Conservation (phyloP, 2,797 vertebrate species). For the Hapalemur alaotrensis region DNA sequence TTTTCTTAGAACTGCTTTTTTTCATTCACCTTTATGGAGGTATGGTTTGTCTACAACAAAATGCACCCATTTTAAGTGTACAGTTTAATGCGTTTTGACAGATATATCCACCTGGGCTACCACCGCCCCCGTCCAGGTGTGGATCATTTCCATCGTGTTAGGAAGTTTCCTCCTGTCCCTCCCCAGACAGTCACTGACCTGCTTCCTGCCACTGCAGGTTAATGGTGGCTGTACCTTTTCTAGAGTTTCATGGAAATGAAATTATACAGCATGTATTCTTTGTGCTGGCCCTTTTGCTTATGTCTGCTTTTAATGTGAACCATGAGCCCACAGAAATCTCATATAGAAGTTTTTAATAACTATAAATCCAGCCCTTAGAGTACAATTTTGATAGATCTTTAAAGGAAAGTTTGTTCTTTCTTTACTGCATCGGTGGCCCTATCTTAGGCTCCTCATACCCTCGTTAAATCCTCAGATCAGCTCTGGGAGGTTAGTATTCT, state of each 20-base stretch:
- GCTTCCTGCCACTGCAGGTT: neutral
- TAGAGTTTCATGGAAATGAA: neutral
- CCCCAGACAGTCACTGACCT: neutral
- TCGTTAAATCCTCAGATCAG: neutral
- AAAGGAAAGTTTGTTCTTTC: neutral
- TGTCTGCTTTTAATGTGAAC: neutral
- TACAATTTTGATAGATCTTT: neutral
- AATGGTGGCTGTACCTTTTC: neutral
- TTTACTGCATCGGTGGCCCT: neutral
- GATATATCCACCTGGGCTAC: neutral
- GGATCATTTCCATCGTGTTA: neutral
- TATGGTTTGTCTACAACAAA: neutral
- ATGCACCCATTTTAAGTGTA: neutral
- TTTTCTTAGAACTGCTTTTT: neutral
- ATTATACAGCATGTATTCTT: neutral
- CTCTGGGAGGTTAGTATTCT: neutral
- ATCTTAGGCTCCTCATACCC: neutral
- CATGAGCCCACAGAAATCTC: neutral
- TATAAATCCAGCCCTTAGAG: neutral
- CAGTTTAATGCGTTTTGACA: neutral
- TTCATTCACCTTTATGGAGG: neutral
- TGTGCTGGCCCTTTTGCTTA: neutral
- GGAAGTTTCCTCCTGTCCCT: neutral
- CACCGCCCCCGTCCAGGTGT: neutral
- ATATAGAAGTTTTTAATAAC: neutral